Evolutionary conservation across 1,140 invertebrate genomes (phyloP), one percentile per base, ranked within the genome.

Genomic region (Penaeus indicus): DNA sequence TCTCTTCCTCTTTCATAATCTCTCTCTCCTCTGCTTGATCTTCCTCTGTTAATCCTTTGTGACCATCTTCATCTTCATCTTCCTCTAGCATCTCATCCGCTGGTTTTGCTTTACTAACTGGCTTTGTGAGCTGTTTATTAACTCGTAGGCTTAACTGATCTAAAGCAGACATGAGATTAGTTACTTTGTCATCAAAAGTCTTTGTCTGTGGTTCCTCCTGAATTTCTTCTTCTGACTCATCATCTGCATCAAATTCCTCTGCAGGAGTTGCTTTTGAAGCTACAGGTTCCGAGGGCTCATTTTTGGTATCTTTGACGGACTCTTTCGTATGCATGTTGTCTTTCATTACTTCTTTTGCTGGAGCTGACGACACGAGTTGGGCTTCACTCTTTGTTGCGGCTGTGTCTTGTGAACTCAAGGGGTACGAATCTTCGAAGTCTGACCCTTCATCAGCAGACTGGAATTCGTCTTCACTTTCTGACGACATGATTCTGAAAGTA

Each of bases 381-480:
- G 11, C 11, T 16, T 13, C 54, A 54, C 54, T 54, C 16, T 54
- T 54, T 54, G 54, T 54, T 54, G 54, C 0, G 1, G 54, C 11
- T 54, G 54, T 54, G 54, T 13, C 54, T 16, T 54, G 21, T 27
- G 84, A 62, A 21, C 79, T 10, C n/a, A 61, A 22, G n/a, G 72
- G 54, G 7, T 88, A 67, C 22, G 47, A 78, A n/a, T 79, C 82
- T 61, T 90, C 89, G 64, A 79, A 84, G 22, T 90, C 90, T 54
- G 86, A 88, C 3, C 86, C 90, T 47, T 90, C 90, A 85, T 90
- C 90, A 8, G 90, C 90, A n/a, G 90, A 90, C 64, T 85, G 90
- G 81, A 90, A 90, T 32, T 90, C 90, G 82, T 90, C 90, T 64
- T 90, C 90, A 88, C 90, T 90, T 25, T 90, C 90, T 27, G 90